phyloP scores from a whole-genome alignment of 2,888 invertebrate species.

The Nineta flava region DNA sequence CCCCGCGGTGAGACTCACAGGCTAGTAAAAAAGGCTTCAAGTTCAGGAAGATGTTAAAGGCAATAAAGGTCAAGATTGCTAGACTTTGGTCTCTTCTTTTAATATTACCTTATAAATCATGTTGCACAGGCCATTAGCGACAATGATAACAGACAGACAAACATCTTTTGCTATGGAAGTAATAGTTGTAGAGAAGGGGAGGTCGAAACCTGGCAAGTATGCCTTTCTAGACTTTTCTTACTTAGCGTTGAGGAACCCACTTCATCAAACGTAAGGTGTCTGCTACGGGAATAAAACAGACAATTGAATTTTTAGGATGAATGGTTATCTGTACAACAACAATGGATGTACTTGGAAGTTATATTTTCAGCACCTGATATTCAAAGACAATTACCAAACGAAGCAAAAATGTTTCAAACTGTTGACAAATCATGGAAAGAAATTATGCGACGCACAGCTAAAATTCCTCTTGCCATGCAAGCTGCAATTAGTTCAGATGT shows the following conservation, averaged over 20 bases:
- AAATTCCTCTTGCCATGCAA: slow-evolving; percentile 67
- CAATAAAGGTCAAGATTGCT: too few species aligned
- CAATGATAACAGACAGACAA: too few species aligned
- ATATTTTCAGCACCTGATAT: slow-evolving; percentile 92
- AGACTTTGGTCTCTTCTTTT: too few species aligned
- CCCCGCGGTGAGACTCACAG: too few species aligned
- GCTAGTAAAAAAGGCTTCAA: too few species aligned
- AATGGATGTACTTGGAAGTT: slow-evolving; percentile 90
- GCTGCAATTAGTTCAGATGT: slow-evolving; percentile 59
- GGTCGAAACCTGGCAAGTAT: too few species aligned
- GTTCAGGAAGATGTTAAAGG: too few species aligned
- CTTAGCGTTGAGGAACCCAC: too few species aligned
- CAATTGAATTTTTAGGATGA: slow-evolving; percentile 62
- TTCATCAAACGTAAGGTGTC: too few species aligned
- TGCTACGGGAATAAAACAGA: too few species aligned
- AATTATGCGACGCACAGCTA: slow-evolving; percentile 65
- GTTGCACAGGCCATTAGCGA: too few species aligned
- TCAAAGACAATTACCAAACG: slow-evolving; percentile 78
- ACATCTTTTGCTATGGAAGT: not conserved
- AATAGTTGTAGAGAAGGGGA: not conserved
- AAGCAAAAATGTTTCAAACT: slow-evolving; percentile 68
- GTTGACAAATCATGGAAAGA: slow-evolving; percentile 88
- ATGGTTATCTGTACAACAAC: slow-evolving; percentile 76
- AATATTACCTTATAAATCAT: too few species aligned
- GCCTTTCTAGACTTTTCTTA: not conserved